phyloP scores from a whole-genome alignment of 1,140 invertebrate species.

The Rhagoletis pomonella region DNA sequence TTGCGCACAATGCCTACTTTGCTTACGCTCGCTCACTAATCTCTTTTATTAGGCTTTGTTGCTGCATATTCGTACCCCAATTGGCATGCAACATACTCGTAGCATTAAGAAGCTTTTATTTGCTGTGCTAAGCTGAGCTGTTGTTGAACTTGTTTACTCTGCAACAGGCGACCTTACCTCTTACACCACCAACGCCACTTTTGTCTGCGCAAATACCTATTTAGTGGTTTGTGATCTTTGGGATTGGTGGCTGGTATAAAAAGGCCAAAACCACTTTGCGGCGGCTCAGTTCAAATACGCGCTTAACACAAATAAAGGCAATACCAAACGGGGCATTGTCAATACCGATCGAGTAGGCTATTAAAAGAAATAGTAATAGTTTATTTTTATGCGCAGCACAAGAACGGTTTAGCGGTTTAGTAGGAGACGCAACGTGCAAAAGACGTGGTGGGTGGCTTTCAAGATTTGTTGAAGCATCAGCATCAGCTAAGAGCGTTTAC shows the following conservation, averaged over 20 bases:
- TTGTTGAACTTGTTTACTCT: conserved; percentile 24
- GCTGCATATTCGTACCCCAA: not conserved
- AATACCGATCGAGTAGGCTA: not conserved
- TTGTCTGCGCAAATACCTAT: not conserved
- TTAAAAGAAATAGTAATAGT: not conserved
- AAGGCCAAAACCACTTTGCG: conserved; percentile 58
- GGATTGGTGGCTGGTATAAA: conserved; percentile 56
- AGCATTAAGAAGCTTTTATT: not conserved
- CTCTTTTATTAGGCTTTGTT: not conserved
- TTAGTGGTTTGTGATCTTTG: conserved; percentile 23
- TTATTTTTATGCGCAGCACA: not conserved
- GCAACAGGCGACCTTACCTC: not conserved
- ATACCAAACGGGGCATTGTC: conserved; percentile 29
- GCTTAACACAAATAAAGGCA: conserved; percentile 47
- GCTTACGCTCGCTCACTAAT: not conserved
- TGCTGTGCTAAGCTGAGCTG: not conserved
- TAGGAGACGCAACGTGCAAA: not conserved
- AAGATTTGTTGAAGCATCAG: not conserved
- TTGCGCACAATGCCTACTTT: not conserved
- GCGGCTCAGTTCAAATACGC: conserved; percentile 59
- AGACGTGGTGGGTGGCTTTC: not conserved
- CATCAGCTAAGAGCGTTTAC: not conserved
- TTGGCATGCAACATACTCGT: not conserved
- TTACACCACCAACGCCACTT: not conserved
- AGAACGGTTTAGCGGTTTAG: not conserved